Conservation (phyloP, 1,140 invertebrate species). For the Sesamia nonagrioides region DNA sequence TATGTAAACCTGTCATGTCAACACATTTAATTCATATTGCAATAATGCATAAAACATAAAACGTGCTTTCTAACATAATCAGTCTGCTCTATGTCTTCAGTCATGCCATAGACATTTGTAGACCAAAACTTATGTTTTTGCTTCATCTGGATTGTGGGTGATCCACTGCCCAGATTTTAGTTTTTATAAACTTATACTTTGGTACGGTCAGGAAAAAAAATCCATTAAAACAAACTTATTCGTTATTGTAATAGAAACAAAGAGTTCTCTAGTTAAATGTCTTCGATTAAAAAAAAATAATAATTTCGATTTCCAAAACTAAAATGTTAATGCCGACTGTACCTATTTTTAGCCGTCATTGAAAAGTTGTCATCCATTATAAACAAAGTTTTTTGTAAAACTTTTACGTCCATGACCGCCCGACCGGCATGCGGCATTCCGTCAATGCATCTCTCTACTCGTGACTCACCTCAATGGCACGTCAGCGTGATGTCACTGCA, state of each 20-base stretch:
- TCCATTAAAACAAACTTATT: no score
- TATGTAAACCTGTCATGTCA: constrained; percentile 20
- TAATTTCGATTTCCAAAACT: no score
- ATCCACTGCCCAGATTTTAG: background rate
- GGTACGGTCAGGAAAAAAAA: no score
- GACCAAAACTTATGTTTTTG: background rate
- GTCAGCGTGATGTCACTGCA: constrained; percentile 52
- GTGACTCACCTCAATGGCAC: constrained; percentile 48
- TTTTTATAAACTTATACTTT: background rate
- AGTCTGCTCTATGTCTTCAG: background rate
- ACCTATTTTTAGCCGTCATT: constrained; percentile 4
- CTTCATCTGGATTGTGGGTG: background rate
- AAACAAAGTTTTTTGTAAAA: constrained; percentile 35
- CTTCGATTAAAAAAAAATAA: no score
- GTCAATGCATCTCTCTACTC: constrained; percentile 47
- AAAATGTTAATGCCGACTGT: no score
- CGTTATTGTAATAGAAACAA: no score
- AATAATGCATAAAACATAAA: no score
- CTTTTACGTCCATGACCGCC: constrained; percentile 37
- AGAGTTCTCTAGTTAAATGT: no score
- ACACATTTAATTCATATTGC: background rate
- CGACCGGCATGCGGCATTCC: constrained; percentile 41
- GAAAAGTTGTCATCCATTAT: constrained; percentile 6
- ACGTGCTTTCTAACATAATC: background rate
- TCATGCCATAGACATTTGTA: no score